Conservation (phyloP, 2,113 vertebrate genomes). For the Ptychochromis oligacanthus region DNA sequence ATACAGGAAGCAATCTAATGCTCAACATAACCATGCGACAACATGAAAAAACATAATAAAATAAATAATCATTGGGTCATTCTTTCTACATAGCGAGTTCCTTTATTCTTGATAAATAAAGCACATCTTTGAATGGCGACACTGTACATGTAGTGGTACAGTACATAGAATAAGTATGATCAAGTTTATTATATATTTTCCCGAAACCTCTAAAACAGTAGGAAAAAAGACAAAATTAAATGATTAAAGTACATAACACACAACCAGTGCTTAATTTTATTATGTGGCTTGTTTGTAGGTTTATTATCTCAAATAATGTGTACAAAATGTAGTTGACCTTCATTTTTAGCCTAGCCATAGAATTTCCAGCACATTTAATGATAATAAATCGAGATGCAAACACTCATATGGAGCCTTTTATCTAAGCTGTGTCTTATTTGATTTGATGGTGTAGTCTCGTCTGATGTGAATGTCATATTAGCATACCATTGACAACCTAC, state of each 20-base stretch:
- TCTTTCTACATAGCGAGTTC: background rate
- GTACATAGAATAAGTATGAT: background rate
- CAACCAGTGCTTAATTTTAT: background rate
- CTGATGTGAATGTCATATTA: slow-evolving; percentile 75
- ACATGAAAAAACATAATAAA: background rate
- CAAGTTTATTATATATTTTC: too few species aligned
- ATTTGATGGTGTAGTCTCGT: slow-evolving; percentile 29
- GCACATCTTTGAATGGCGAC: too few species aligned
- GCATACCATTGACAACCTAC: slow-evolving; percentile 61
- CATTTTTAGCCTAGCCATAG: background rate
- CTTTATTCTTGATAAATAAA: background rate
- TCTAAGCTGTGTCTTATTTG: slow-evolving; percentile 31
- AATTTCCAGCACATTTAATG: background rate
- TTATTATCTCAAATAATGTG: background rate
- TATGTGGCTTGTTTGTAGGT: background rate
- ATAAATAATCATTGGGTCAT: background rate
- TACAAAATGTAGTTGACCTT: background rate
- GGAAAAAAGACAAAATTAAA: background rate
- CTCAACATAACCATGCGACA: background rate
- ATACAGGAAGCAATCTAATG: background rate
- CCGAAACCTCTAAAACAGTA: background rate
- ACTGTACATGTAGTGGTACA: too few species aligned
- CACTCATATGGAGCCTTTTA: slow-evolving; percentile 29
- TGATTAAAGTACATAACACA: background rate
- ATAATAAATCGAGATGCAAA: slow-evolving; percentile 29